phyloP scores from a whole-genome alignment of 92 coral and sea anemone genomes.

The Epizoanthus ramosus region DNA sequence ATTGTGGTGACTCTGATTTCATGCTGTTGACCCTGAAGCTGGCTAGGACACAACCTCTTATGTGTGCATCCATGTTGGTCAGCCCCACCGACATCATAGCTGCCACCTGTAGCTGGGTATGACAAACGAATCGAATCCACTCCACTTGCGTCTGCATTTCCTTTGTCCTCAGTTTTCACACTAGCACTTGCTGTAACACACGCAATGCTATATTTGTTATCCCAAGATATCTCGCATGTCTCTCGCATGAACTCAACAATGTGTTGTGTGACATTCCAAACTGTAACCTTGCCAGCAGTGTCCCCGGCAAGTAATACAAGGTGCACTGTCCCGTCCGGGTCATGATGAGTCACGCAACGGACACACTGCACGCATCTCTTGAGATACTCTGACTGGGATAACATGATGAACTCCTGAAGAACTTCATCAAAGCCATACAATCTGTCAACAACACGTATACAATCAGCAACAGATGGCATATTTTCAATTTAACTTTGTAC shows the following conservation, averaged over 20 bases:
- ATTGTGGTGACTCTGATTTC: neutral
- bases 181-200: neutral
- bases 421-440: constrained; percentile 76
- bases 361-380: constrained; percentile 82
- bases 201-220: neutral
- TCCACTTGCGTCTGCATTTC: neutral
- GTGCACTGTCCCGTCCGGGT: constrained; percentile 25
- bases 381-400: constrained; percentile 81
- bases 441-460: constrained; percentile 47
- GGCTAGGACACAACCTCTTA: neutral
- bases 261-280: constrained; percentile 82
- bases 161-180: neutral
- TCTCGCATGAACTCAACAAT: constrained; percentile 55
- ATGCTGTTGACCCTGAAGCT: neutral
- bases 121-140: neutral
- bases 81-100: neutral
- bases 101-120: neutral
- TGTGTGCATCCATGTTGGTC: neutral
- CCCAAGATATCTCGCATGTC: neutral
- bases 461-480: neutral
- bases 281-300: constrained; percentile 89
- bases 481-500: neutral
- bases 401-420: constrained; percentile 59
- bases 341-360: constrained; percentile 61
- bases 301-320: constrained; percentile 86